Evolutionary conservation across 2,113 vertebrate species (phyloP).

Genomic region (Catagonus wagneri): DNA sequence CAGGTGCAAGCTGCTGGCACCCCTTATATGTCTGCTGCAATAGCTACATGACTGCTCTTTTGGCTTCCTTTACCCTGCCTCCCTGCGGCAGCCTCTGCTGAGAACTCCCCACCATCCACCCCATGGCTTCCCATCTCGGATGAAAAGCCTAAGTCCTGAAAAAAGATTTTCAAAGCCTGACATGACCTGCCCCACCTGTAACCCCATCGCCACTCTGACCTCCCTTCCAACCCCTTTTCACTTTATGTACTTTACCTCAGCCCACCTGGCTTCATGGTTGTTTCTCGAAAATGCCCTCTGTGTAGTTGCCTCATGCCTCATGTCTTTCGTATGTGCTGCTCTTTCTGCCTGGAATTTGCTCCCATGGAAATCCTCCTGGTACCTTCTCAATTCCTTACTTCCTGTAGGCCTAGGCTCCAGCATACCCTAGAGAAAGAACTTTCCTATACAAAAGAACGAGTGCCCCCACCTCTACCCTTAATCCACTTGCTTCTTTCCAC

Average conservation of each 20-base stretch:
- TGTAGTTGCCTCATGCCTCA: neutral
- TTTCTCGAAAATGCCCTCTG: too few relatives aligned
- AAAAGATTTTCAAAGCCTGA: neutral
- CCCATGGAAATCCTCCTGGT: neutral
- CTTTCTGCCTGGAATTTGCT: neutral
- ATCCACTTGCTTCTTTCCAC: neutral
- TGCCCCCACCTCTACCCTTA: neutral
- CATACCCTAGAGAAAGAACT: neutral
- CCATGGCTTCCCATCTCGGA: neutral
- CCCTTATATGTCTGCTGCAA: rapidly evolving
- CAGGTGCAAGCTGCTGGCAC: neutral
- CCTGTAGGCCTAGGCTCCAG: neutral
- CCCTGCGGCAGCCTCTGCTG: neutral
- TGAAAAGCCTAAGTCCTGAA: neutral
- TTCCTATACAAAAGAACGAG: neutral
- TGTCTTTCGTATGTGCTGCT: neutral
- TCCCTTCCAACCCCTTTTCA: neutral
- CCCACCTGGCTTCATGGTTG: too few relatives aligned
- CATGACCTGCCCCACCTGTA: neutral
- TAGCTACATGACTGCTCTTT: neutral
- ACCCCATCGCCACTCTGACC: neutral
- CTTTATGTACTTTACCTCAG: neutral
- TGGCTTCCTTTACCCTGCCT: too few relatives aligned
- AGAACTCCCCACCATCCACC: neutral
- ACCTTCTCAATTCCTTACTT: neutral